phyloP scores from a whole-genome alignment of 2,888 invertebrate species.

The Euplagia quadripunctaria region DNA sequence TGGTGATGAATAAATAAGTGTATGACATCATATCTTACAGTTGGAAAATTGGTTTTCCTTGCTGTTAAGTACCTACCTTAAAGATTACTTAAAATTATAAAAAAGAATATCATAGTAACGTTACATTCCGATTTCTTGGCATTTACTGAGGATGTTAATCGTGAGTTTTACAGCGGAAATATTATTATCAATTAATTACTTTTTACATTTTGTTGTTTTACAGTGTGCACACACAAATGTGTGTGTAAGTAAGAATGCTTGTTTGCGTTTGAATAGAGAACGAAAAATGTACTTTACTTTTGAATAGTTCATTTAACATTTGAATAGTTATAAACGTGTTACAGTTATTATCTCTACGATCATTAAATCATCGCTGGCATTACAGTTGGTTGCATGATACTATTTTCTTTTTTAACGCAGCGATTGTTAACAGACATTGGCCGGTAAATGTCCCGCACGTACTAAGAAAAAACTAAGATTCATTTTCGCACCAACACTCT shows the following conservation, averaged over 20 bases:
- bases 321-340: neutral
- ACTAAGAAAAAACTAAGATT: slow-evolving; percentile 80
- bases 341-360: slow-evolving; percentile 34
- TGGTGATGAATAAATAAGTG: no score
- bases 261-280: neutral
- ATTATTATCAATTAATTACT: no score
- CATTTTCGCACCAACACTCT: slow-evolving; percentile 81
- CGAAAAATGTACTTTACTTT: neutral
- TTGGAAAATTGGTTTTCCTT: no score
- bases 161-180: no score
- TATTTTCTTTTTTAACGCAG: slow-evolving; percentile 52
- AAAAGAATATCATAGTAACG: no score
- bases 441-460: slow-evolving; percentile 76
- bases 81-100: no score
- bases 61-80: no score
- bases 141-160: no score
- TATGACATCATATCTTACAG: neutral
- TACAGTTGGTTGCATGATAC: slow-evolving; percentile 53
- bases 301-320: neutral
- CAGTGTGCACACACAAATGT: no score
- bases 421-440: slow-evolving; percentile 69
- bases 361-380: slow-evolving; percentile 34
- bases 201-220: no score
- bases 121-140: no score
- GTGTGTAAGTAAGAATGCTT: neutral